Evolutionary conservation across 1,140 invertebrate genomes (phyloP).

Genomic region (Neodiprion fabricii): DNA sequence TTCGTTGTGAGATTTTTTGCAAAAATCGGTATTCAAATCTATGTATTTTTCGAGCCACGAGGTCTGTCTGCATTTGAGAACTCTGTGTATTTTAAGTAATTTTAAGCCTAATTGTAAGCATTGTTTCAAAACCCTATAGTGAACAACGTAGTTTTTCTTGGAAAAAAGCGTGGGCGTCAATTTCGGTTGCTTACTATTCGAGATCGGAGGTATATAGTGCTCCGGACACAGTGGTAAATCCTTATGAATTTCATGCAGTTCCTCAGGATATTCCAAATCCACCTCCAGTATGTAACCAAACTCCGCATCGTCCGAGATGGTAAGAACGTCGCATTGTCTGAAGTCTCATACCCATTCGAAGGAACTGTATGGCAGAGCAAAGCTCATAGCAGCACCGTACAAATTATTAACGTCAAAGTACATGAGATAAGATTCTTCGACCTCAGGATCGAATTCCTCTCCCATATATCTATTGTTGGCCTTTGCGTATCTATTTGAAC

Average conservation of each 20-base stretch:
- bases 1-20: constrained; percentile 40
- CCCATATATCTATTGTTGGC: constrained; percentile 41
- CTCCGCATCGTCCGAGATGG: constrained; percentile 46
- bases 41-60: constrained; percentile 39
- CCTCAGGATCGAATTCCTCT: constrained; percentile 28
- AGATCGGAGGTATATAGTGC: constrained; percentile 30
- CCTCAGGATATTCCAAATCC: constrained; percentile 32
- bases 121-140: constrained; percentile 61
- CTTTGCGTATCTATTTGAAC: constrained; percentile 43
- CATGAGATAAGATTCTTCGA: constrained; percentile 31
- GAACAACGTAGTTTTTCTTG: constrained; percentile 61
- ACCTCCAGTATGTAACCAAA: constrained; percentile 63
- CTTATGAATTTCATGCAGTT: no score
- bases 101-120: constrained; percentile 40
- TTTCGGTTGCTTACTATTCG: constrained; percentile 38
- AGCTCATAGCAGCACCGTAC: constrained; percentile 36
- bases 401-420: constrained; percentile 50
- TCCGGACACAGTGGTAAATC: constrained; percentile 54
- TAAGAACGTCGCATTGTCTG: constrained; percentile 34
- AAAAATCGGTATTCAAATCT: constrained; percentile 40
- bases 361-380: constrained; percentile 28
- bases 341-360: constrained; percentile 38
- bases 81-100: constrained; percentile 29
- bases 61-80: constrained; percentile 30
- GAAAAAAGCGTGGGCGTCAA: constrained; percentile 47